Conservation (phyloP, 2,113 vertebrate species). For the Tachysurus vachellii region DNA sequence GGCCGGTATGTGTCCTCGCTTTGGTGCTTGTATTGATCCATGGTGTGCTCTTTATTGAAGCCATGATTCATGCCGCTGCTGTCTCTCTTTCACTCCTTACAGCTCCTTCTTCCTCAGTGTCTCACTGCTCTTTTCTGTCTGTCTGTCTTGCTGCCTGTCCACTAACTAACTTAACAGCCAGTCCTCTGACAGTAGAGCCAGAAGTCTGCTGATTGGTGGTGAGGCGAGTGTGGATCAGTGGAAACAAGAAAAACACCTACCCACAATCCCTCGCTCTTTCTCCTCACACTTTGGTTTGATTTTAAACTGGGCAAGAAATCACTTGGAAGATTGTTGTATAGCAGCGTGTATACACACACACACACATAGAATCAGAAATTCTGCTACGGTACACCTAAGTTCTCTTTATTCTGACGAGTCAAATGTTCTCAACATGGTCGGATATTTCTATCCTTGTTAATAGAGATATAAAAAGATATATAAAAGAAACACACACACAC, state of each 20-base stretch:
- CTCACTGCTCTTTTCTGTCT: conserved; percentile 25
- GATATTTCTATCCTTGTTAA: not conserved
- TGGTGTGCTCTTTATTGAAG: conserved; percentile 73
- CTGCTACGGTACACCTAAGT: not conserved
- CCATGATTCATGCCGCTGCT: conserved; percentile 76
- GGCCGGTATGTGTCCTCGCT: conserved; percentile 47
- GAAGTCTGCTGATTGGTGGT: conserved; percentile 20
- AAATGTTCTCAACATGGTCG: not conserved
- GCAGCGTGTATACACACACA: conserved; percentile 53
- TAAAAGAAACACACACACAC: not conserved
- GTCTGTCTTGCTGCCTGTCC: conserved; percentile 49
- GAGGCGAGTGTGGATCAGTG: conserved; percentile 5
- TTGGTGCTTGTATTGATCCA: conserved; percentile 73
- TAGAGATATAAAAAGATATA: not conserved
- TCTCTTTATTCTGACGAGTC: not conserved
- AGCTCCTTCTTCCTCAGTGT: conserved; percentile 27
- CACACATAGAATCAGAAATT: conserved; percentile 51
- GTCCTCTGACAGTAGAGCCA: conserved; percentile 30
- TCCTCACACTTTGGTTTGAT: conserved; percentile 20
- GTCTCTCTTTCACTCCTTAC: conserved; percentile 49
- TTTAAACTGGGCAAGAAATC: not conserved
- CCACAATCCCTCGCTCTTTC: not conserved
- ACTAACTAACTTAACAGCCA: conserved; percentile 52
- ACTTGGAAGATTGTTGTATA: not conserved
- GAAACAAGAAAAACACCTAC: conserved; percentile 11